These are phyloP conservation scores for Volucella inanis DNA, from an alignment of 2,888 invertebrate genomes.

Conservation along the genomic window DNA sequence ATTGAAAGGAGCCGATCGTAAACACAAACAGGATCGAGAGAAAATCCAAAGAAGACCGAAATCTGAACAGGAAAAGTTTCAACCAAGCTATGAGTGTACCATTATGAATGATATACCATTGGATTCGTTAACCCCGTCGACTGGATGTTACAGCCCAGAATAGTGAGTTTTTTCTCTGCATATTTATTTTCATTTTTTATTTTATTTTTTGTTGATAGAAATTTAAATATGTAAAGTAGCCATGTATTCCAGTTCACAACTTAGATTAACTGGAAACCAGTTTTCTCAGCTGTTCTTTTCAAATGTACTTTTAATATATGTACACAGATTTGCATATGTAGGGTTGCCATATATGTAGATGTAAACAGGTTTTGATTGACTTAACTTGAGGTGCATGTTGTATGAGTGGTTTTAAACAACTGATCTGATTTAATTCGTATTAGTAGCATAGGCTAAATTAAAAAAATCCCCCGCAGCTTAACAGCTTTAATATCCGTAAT, in stretches of 20 bases:
- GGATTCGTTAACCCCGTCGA: slow-evolving; percentile 78
- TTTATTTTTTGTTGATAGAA: background rate
- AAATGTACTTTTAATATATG: background rate
- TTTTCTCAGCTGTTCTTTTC: background rate
- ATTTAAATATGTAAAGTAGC: background rate
- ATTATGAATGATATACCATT: slow-evolving; percentile 92
- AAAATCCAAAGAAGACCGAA: slow-evolving; percentile 94
- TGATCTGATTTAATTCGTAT: too few species aligned
- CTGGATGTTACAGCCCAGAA: slow-evolving; percentile 83
- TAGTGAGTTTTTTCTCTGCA: slow-evolving; percentile 79
- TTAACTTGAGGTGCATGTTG: too few species aligned
- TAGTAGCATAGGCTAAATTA: too few species aligned
- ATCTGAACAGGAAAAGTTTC: slow-evolving; percentile 94
- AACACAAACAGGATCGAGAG: slow-evolving; percentile 98
- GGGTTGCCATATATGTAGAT: slow-evolving; percentile 4
- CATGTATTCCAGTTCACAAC: background rate
- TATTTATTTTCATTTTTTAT: slow-evolving; percentile 4
- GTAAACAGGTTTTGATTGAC: too few species aligned
- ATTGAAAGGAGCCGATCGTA: slow-evolving; percentile 97
- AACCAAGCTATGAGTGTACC: slow-evolving; percentile 97
- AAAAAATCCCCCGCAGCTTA: too few species aligned
- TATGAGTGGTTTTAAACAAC: too few species aligned
- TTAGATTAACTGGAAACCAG: slow-evolving; percentile 4
- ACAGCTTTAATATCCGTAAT: too few species aligned
- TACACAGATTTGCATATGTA: background rate